phyloP scores from a whole-genome alignment of 2,113 vertebrate genomes.

The Microtus richardsoni region DNA sequence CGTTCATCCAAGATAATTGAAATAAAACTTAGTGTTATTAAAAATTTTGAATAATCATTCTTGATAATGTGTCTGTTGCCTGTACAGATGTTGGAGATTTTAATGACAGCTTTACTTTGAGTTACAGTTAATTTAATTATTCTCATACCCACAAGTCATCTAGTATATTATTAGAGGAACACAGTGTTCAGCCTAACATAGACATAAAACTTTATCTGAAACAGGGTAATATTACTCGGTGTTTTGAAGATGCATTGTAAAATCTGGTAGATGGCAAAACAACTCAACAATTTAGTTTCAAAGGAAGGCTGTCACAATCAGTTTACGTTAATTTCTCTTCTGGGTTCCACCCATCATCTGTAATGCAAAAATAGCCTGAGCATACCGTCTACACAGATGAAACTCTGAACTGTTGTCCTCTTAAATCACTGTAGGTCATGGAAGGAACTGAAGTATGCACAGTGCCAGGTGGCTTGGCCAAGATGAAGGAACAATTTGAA shows the following conservation, averaged over 20 bases:
- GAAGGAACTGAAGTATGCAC: constrained; percentile 92
- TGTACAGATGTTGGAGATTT: constrained; percentile 31
- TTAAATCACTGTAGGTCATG: constrained; percentile 88
- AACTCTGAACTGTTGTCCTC: constrained; percentile 12
- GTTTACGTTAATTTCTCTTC: neutral
- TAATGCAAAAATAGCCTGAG: neutral
- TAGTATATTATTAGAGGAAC: constrained; percentile 28
- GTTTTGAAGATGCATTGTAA: constrained; percentile 32
- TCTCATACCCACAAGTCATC: constrained; percentile 36
- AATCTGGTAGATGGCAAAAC: constrained; percentile 32
- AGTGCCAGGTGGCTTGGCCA: constrained; percentile 94
- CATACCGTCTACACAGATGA: neutral
- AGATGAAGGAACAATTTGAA: constrained; percentile 95
- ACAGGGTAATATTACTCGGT: constrained; percentile 36
- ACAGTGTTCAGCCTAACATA: constrained; percentile 1
- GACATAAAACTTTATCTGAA: constrained; percentile 47
- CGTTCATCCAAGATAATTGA: constrained; percentile 51
- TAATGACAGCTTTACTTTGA: constrained; percentile 57
- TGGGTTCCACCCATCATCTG: neutral
- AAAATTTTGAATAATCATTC: constrained; percentile 60
- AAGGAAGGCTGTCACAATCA: neutral
- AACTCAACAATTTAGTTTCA: neutral
- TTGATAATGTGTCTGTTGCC: constrained; percentile 37
- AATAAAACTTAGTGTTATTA: constrained; percentile 12
- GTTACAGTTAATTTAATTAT: constrained; percentile 64